Evolutionary conservation across 1,140 invertebrate genomes (phyloP).

Genomic region (Octopus bimaculoides): DNA sequence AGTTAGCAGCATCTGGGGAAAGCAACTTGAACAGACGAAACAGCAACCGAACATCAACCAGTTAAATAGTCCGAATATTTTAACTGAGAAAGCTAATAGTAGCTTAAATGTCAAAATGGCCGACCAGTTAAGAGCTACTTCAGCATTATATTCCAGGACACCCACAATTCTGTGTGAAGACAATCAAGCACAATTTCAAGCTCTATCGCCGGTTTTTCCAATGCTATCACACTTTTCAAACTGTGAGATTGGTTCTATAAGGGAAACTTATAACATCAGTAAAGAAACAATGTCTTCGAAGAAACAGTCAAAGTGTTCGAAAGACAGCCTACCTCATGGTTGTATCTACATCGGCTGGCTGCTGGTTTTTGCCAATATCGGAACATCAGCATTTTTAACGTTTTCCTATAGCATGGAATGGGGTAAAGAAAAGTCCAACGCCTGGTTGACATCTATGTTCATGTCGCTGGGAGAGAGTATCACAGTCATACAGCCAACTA

Average conservation of each 20-base stretch:
- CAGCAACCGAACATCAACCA: background rate
- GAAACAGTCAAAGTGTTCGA: conserved; percentile 15
- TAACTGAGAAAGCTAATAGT: background rate
- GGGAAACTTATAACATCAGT: background rate
- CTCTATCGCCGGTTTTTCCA: background rate
- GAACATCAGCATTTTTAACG: conserved; percentile 39
- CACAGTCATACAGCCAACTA: conserved; percentile 37
- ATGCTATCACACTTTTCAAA: background rate
- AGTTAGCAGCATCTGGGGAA: background rate
- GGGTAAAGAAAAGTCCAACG: conserved; percentile 41
- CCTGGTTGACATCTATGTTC: conserved; percentile 38
- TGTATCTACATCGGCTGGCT: conserved; percentile 39
- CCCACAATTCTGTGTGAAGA: background rate
- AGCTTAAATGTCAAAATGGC: background rate
- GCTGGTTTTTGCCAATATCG: conserved; percentile 29
- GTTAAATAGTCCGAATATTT: background rate
- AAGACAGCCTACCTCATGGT: conserved; percentile 33
- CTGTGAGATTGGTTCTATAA: background rate
- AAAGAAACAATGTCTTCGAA: conserved; percentile 6
- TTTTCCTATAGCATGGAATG: conserved; percentile 48
- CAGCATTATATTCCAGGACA: background rate
- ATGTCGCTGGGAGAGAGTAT: conserved; percentile 37
- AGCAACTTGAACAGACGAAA: conserved; percentile 20
- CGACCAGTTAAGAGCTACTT: background rate
- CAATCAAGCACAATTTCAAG: background rate